Base-by-base conservation (phyloP, 2,113 vertebrate genomes). In the Cepphus grylle region DNA sequence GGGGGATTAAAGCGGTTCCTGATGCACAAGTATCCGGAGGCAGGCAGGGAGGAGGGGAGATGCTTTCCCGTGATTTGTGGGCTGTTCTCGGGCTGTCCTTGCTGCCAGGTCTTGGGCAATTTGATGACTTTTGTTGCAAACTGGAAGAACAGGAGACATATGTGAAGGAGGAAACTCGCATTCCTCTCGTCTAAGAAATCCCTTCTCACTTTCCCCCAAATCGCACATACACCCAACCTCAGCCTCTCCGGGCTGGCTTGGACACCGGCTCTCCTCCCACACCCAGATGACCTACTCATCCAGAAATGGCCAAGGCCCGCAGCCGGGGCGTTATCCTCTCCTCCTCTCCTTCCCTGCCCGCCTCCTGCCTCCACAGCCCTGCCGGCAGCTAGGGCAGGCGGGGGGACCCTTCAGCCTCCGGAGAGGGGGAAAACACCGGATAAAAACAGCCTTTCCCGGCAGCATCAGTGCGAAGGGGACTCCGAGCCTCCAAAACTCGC, bases 141-240 rank as follows among this genome's bases (percentile, higher is more conserved):
- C 96, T 93, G 86, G 72, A 97, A 87, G 96, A 97, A 95, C 65
- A 19, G 89, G 94, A 97, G 97, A 97, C 97, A 95, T 93, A 96
- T 93, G 93, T n/a, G 95, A 97, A 97, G 94, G 70, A 96, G 92
- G 96, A 96, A 95, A 96, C 83, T 95, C n/a, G 8, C 97, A 98
- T 98, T 98, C 98, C 96, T 97, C 85, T 90, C 62, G 95, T 79
- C 92, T 96, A 97, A 97, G 94, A 97, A 96, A 96, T 96, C 94
- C 85, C 88, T 94, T 97, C 96, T 97, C 94, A 95, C 95, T 97
- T 97, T 97, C 96, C 94, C 97, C 97, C 97, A 96, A 90, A 96
- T 97, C 90, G 21, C 95, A 97, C 94, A 96, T 90, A 94, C 97
- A 97, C 97, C 96, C 97, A 96, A 94, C 86, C 92, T 93, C 97